Percentiles rank a stretch among this genome's conserved stretches.
These are phyloP conservation scores for Hemaris fuciformis DNA, from an alignment of 2,888 invertebrate species.

Conservation along the genomic window DNA sequence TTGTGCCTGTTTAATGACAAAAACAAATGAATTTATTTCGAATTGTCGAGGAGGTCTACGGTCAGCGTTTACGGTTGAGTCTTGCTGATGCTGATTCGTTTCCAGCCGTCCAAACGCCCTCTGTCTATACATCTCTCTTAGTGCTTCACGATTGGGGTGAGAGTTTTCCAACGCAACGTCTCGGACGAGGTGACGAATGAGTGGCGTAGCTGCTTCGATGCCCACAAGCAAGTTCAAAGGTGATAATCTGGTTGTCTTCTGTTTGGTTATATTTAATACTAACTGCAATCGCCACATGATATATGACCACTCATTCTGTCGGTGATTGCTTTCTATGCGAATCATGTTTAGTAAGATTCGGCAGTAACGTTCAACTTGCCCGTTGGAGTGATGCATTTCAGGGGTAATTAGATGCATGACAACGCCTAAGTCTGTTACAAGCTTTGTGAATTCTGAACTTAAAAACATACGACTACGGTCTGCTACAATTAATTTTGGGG, in stretches of 20 bases:
- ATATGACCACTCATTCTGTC: background rate
- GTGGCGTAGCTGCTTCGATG: background rate
- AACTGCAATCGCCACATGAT: background rate
- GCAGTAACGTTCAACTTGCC: background rate
- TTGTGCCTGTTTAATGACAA: too few species aligned
- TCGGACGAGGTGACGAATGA: background rate
- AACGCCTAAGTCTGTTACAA: background rate
- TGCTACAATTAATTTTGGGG: background rate
- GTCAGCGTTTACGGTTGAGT: background rate
- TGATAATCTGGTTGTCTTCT: background rate
- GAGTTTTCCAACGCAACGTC: background rate
- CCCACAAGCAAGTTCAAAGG: background rate
- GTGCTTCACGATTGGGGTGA: background rate
- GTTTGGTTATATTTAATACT: background rate
- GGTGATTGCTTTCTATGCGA: background rate
- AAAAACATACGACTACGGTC: background rate
- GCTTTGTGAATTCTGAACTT: background rate
- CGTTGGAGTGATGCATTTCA: background rate
- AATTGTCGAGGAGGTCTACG: background rate
- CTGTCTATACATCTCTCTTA: background rate
- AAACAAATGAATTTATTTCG: too few species aligned
- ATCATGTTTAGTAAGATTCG: background rate
- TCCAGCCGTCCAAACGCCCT: background rate
- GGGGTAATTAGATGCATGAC: background rate
- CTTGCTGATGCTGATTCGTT: background rate